phyloP scores from a whole-genome alignment of 2,888 invertebrate genomes.

The Nomada ferruginata region DNA sequence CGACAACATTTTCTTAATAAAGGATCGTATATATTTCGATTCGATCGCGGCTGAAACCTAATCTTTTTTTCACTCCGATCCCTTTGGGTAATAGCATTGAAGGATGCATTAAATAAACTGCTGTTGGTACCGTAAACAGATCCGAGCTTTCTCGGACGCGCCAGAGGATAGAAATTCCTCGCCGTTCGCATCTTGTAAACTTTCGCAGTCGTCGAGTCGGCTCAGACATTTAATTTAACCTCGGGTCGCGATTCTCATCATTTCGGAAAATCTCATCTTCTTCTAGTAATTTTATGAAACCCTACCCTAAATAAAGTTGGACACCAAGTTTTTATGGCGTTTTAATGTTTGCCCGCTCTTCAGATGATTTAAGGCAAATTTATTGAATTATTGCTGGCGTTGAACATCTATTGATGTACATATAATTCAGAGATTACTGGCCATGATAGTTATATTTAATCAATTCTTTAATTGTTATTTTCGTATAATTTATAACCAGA shows the following conservation, averaged over 20 bases:
- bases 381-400: no score
- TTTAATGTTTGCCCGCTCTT: neutral
- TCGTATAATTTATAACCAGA: no score
- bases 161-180: constrained; percentile 51
- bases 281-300: neutral
- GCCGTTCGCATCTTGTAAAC: constrained; percentile 24
- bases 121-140: constrained; percentile 47
- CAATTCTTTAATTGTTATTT: neutral
- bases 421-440: neutral
- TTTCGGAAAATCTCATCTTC: neutral
- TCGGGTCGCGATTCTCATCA: neutral
- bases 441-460: neutral
- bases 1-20: neutral
- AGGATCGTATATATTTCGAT: constrained; percentile 1
- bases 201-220: neutral
- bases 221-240: constrained; percentile 34
- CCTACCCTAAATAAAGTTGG: neutral
- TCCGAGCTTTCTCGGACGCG: constrained; percentile 20
- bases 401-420: neutral
- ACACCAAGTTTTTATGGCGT: neutral
- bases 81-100: constrained; percentile 38
- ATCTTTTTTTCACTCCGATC: constrained; percentile 35
- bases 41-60: neutral
- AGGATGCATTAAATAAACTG: constrained; percentile 55
- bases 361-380: neutral